phyloP scores from a whole-genome alignment of 2,113 vertebrate genomes.

The Carassius gibelio region DNA sequence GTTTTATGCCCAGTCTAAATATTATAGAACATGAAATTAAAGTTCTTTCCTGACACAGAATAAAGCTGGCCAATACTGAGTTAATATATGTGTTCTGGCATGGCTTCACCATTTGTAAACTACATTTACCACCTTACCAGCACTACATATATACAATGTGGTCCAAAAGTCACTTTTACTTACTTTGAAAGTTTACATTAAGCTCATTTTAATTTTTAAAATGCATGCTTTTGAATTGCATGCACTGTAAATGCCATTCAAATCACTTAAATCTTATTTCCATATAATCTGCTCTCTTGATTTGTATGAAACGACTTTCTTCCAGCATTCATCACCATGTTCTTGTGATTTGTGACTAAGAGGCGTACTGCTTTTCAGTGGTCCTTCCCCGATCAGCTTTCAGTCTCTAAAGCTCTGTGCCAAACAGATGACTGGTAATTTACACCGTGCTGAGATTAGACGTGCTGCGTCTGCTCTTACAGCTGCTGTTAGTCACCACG shows the following conservation, averaged over 20 bases:
- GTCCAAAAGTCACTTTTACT: not conserved
- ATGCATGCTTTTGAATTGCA: slow-evolving; percentile 18
- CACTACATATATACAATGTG: not conserved
- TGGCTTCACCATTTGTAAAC: not conserved
- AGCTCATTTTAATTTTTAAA: slow-evolving; percentile 39
- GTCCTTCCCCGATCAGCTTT: not conserved
- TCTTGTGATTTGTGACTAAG: slow-evolving; percentile 4
- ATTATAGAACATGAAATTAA: slow-evolving; percentile 63
- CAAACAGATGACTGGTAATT: not conserved
- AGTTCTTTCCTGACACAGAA: slow-evolving; percentile 56
- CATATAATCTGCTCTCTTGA: slow-evolving; percentile 10
- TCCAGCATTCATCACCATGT: not conserved
- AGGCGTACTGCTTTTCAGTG: not conserved
- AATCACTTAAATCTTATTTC: not conserved
- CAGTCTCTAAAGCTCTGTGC: not conserved
- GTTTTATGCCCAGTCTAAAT: slow-evolving; percentile 67
- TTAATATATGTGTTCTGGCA: slow-evolving; percentile 24
- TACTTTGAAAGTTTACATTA: slow-evolving; percentile 36
- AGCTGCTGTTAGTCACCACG: not conserved
- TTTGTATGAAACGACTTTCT: slow-evolving; percentile 1
- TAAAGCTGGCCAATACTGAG: slow-evolving; percentile 48
- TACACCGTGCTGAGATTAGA: not conserved
- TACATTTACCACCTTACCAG: slow-evolving; percentile 18
- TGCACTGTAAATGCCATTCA: not conserved
- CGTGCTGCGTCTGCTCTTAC: too few species aligned